Conservation (phyloP, 2,888 invertebrate genomes). For the Galerucella nymphaeae region DNA sequence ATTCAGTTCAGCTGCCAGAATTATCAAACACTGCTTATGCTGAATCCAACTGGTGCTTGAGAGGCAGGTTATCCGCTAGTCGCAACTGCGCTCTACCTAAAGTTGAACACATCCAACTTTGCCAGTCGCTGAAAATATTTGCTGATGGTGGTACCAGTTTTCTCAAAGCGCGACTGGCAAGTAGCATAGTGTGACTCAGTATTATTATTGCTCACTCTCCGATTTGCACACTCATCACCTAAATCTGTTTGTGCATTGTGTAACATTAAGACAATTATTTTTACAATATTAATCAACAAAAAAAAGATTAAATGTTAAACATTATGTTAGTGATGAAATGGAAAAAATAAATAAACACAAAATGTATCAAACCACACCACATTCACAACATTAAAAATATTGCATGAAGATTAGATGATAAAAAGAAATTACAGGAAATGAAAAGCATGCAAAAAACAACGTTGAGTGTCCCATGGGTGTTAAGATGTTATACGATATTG, state of each 20-base stretch:
- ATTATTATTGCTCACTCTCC: no score
- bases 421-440: constrained; percentile 7
- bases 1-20: no score
- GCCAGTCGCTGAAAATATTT: no score
- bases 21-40: no score
- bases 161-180: no score
- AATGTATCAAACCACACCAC: constrained; percentile 34
- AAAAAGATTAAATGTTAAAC: not conserved
- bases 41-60: no score
- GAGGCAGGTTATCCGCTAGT: no score
- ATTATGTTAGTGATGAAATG: constrained; percentile 14
- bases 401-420: constrained; percentile 3
- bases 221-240: not conserved
- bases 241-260: constrained; percentile 20
- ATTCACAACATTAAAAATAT: constrained; percentile 35
- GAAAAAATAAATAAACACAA: constrained; percentile 16
- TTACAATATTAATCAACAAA: not conserved
- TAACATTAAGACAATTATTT: not conserved
- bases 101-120: no score
- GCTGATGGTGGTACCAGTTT: no score
- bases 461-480: constrained; percentile 21
- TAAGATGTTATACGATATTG: not conserved
- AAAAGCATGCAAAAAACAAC: constrained; percentile 23
- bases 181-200: no score
- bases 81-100: no score